Percentiles rank a stretch among this genome's conserved stretches.
Evolutionary conservation across 2,113 vertebrate species (phyloP).

Genomic region (Gallinago jamesoni): DNA sequence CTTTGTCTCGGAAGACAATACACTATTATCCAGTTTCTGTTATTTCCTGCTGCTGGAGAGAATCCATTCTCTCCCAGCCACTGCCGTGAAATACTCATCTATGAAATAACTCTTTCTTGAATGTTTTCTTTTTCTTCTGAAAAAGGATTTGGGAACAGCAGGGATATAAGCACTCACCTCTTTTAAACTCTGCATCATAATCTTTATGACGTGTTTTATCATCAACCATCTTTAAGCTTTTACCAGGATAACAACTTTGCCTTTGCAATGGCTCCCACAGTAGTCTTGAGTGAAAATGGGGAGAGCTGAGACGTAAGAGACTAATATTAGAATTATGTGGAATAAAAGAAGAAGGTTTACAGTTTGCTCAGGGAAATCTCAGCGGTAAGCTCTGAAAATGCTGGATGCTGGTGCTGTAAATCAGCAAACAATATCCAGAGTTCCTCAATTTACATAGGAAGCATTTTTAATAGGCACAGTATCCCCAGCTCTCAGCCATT

Average conservation of each 20-base stretch:
- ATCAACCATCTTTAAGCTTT: not conserved
- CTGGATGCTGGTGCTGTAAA: not conserved
- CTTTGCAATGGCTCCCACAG: not conserved
- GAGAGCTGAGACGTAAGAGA: not conserved
- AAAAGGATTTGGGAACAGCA: not conserved
- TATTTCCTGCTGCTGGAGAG: not conserved
- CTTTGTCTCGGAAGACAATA: not conserved
- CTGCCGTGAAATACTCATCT: not conserved
- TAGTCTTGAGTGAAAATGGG: not conserved
- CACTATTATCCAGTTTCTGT: not conserved
- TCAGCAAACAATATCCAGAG: not conserved
- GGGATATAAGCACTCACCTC: not conserved
- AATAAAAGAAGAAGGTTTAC: not conserved
- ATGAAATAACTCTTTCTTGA: not conserved
- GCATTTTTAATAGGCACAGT: not conserved
- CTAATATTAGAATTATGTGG: not conserved
- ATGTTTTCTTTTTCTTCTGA: not conserved
- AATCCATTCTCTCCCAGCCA: not conserved
- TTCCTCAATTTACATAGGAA: not conserved
- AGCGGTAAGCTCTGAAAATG: not conserved
- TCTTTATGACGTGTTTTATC: conserved; percentile 15
- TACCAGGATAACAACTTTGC: not conserved
- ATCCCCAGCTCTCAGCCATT: not conserved
- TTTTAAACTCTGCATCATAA: not conserved
- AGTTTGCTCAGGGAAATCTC: not conserved